A percentile compares a stretch with the other conserved stretches of the same genome.
Evolutionary conservation across 2,113 vertebrate species (phyloP).

Genomic region (Bos indicus): DNA sequence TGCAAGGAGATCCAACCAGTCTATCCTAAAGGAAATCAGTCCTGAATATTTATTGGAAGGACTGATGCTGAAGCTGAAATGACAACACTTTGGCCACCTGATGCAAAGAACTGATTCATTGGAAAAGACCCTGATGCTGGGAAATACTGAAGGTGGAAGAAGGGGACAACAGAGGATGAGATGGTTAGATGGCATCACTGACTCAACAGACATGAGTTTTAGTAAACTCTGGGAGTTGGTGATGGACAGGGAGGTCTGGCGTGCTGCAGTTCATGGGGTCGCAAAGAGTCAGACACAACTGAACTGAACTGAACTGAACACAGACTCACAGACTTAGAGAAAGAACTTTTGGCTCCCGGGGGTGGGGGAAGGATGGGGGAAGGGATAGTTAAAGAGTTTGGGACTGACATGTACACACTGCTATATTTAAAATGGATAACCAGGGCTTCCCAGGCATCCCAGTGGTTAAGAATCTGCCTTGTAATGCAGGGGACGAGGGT

Average conservation of each 20-base stretch:
- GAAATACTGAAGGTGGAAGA: neutral
- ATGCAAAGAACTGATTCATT: accelerated
- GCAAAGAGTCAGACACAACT: neutral
- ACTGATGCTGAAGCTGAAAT: neutral
- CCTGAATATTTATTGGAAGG: neutral
- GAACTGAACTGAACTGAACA: neutral
- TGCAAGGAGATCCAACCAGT: neutral
- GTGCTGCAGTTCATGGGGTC: accelerated
- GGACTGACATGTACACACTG: neutral
- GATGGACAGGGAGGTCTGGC: neutral
- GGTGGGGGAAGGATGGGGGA: neutral
- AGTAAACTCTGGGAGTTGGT: neutral
- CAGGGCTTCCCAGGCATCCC: neutral
- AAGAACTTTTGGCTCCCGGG: neutral
- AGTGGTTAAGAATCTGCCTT: neutral
- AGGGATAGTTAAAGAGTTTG: neutral
- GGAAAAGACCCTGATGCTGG: neutral
- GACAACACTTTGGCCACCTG: neutral
- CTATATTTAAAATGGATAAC: neutral
- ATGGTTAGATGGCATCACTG: neutral
- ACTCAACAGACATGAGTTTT: neutral
- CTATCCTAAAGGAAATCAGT: neutral
- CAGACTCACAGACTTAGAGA: neutral
- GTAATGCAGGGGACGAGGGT: neutral
- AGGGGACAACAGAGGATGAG: neutral